These are phyloP conservation scores for Torymus texanus DNA, from an alignment of 2,888 invertebrate genomes.

Conservation along the genomic window DNA sequence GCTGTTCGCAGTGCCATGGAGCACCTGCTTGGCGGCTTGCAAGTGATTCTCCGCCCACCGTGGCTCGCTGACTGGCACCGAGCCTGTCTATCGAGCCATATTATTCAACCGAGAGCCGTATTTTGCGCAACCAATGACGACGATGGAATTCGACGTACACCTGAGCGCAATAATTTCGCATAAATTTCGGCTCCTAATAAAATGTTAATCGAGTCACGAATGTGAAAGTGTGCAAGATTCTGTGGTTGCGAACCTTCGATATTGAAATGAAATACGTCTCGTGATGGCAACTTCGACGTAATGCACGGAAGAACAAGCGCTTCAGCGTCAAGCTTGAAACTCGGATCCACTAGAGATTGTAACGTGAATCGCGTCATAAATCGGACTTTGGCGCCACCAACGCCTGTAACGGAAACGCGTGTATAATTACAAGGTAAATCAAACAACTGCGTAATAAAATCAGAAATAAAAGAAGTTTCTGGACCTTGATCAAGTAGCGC, in stretches of 20 bases:
- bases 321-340: not conserved
- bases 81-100: too few species aligned
- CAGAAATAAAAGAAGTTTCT: constrained; percentile 42
- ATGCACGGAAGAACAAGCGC: not conserved
- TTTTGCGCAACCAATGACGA: not conserved
- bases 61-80: not conserved
- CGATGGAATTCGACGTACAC: not conserved
- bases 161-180: not conserved
- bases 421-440: not conserved
- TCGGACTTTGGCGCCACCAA: not conserved
- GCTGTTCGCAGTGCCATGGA: not conserved
- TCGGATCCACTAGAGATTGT: not conserved
- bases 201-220: not conserved
- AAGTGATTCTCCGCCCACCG: constrained; percentile 11
- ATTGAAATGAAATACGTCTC: not conserved
- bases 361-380: not conserved
- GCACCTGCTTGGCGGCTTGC: too few species aligned
- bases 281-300: not conserved
- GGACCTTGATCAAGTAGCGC: constrained; percentile 48
- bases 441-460: constrained; percentile 21
- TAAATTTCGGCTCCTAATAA: constrained; percentile 10
- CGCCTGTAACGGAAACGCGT: not conserved
- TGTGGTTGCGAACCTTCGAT: not conserved
- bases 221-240: not conserved
- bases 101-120: constrained; percentile 5